A percentile compares a stretch with the other conserved stretches of the same genome.
Conservation (phyloP, 2,888 invertebrate genomes). For the Drosophila melanosoma region DNA sequence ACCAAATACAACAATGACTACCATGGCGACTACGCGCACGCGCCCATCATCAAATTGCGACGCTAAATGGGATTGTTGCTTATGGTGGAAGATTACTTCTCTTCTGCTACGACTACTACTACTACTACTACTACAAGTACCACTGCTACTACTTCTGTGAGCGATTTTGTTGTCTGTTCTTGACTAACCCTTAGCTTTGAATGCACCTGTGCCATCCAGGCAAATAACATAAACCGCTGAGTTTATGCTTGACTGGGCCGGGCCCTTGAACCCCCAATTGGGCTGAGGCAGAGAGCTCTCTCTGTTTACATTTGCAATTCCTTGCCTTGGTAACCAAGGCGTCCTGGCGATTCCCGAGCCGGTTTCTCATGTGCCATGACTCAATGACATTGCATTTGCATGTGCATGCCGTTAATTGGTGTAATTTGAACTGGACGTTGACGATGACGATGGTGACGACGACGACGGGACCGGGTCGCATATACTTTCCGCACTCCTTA, state of each 20-base stretch:
- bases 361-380: conserved; percentile 61
- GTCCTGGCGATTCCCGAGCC: conserved; percentile 63
- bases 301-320: conserved; percentile 75
- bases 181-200: conserved; percentile 40
- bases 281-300: conserved; percentile 39
- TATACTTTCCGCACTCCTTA: conserved; percentile 21
- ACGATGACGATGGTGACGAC: conserved; percentile 26
- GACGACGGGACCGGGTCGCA: conserved; percentile 14
- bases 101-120: background rate
- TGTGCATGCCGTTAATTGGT: conserved; percentile 75
- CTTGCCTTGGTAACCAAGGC: conserved; percentile 65
- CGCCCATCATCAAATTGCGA: conserved; percentile 74
- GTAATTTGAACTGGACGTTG: conserved; percentile 71
- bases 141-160: background rate
- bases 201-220: conserved; percentile 51
- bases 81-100: conserved; percentile 2
- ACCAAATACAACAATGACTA: conserved; percentile 71
- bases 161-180: conserved; percentile 15
- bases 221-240: conserved; percentile 15
- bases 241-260: conserved; percentile 57
- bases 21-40: conserved; percentile 78
- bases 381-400: conserved; percentile 79
- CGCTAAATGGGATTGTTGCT: conserved; percentile 52
- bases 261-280: conserved; percentile 34
- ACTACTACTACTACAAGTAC: background rate